Conservation (phyloP, 2,797 vertebrate species). For the Echiichthys vipera region DNA sequence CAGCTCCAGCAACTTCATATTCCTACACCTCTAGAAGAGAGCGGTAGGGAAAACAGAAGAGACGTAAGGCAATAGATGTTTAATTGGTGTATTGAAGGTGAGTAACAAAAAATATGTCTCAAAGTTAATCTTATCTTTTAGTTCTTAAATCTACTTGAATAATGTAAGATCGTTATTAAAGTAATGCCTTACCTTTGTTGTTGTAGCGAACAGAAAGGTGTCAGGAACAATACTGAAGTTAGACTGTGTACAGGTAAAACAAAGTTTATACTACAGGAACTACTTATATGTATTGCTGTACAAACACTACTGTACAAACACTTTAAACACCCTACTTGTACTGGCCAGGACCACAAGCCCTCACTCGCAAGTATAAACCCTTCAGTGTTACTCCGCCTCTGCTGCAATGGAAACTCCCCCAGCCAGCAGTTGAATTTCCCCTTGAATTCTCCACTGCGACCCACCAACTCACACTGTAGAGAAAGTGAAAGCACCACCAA, state of each 20-base stretch:
- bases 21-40: constrained; percentile 17
- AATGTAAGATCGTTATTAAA: background rate
- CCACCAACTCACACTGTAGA: background rate
- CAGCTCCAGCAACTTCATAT: constrained; percentile 75
- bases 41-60: background rate
- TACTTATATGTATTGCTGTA: background rate
- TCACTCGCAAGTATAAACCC: constrained; percentile 37
- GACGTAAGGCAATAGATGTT: background rate
- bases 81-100: background rate
- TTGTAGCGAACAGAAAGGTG: background rate
- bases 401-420: constrained; percentile 72
- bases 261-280: background rate
- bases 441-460: constrained; percentile 50
- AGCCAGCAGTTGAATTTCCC: constrained; percentile 60
- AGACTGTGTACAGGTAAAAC: background rate
- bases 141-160: background rate
- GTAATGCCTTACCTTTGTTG: constrained; percentile 60
- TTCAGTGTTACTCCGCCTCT: constrained; percentile 63
- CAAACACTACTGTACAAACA: constrained; percentile 14
- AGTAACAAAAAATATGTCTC: background rate
- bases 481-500: constrained; percentile 76
- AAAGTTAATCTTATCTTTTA: background rate
- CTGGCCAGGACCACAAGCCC: constrained; percentile 18
- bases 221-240: constrained; percentile 5
- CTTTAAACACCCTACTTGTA: constrained; percentile 10